A percentile compares a stretch with the other conserved stretches of the same genome.
These are phyloP conservation scores for Agriotes lineatus DNA, from an alignment of 2,888 invertebrate species.

Conservation along the genomic window DNA sequence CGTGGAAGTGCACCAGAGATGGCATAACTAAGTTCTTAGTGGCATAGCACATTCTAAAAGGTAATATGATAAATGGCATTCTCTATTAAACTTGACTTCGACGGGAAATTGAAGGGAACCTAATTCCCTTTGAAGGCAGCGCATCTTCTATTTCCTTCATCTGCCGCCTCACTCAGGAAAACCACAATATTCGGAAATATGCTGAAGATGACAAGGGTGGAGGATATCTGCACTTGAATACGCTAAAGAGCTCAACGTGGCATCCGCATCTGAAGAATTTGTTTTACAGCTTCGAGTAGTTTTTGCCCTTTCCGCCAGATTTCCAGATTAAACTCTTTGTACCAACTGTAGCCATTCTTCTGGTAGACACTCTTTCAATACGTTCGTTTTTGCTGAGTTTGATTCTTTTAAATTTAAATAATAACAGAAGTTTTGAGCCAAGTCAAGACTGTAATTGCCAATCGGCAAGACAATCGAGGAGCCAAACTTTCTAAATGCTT, in stretches of 20 bases:
- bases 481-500: background rate
- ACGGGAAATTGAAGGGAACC: conserved; percentile 32
- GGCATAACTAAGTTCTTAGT: conserved; percentile 5
- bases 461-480: background rate
- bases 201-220: conserved; percentile 23
- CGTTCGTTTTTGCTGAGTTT: too few relatives aligned
- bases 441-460: background rate
- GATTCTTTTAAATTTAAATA: background rate
- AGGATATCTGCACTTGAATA: conserved; percentile 29
- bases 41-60: conserved; percentile 1
- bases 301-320: too few relatives aligned
- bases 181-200: conserved; percentile 35
- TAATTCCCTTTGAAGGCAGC: conserved; percentile 30
- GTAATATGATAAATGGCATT: conserved; percentile 22
- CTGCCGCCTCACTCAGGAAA: conserved; percentile 30
- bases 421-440: background rate
- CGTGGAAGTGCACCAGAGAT: background rate
- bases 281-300: background rate
- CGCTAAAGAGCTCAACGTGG: background rate
- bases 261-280: background rate
- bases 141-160: conserved; percentile 35
- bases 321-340: too few relatives aligned
- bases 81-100: conserved; percentile 19
- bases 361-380: too few relatives aligned
- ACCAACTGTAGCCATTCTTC: too few relatives aligned